Base-by-base conservation (phyloP, 2,888 invertebrate genomes). In the Eupithecia centaureata region DNA sequence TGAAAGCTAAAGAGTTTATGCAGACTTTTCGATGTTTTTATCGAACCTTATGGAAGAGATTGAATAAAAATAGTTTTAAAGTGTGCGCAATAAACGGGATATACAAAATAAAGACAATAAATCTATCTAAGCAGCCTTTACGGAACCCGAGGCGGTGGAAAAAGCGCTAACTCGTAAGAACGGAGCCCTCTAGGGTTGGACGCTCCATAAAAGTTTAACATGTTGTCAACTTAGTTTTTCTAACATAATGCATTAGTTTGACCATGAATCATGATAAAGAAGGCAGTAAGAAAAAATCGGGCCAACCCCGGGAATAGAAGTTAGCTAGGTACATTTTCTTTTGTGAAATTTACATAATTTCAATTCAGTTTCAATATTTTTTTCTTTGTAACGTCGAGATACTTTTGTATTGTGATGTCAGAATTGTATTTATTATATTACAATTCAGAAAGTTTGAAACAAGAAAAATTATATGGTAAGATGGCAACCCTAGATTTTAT, bases 161-260 rank as follows among this genome's bases (percentile, higher is more conserved):
- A 86, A 86, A 85, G 78, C 79, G 84, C 86, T 82, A 84, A 85
- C 81, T 82, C 81, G 79, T 65, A 79, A 77, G 79, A 79, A 77
- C 75, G 65, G 62, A 71, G 32, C 27, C 25, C 25, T 7, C 13
- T 79, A 87, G 86, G 86, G 87, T 63, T 86, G 83, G 5, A 60
- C 51, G n/a, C 32, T 33, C 10, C 10, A 33, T 27, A 33, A 42
- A 56, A 61, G 10, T 32, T 33, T 52, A 5, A 12, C 22, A 47
- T 12, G 10, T 22, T 42, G 10, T 47, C 18, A 18, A 42, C 18
- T 42, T 15, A 15, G 42, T 18, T 47, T 22, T 47, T 47, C 47
- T 12, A 22, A 22, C 15, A n/a, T n/a, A n/a, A n/a, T n/a, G n/a
- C n/a, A n/a, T n/a, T n/a, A n/a, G n/a, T n/a, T n/a, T n/a, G n/a